Base-by-base conservation (phyloP, 2,113 vertebrate genomes). In the Notiomystis cincta region DNA sequence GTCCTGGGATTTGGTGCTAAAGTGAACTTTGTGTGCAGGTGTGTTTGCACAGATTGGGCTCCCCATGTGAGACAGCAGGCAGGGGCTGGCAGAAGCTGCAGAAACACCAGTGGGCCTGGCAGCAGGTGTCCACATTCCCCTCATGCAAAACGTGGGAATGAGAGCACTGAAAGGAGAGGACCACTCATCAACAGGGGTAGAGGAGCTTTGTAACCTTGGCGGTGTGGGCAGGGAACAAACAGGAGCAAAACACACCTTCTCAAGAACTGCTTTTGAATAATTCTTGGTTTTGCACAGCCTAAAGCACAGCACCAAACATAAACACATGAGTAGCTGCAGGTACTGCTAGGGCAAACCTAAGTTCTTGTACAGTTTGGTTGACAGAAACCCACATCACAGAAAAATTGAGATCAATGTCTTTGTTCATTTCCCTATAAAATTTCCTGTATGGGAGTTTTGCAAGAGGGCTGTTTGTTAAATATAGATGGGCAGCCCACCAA, bases 81-180 rank as follows among this genome's bases (percentile, higher is more conserved):
- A 71, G 42, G 27, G 4, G 1, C 13, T 10, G 37, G 38, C 38
- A 85, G 47, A 69, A 45, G 10, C 14, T 1, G 13, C n/a, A 48
- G 13, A 0, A 2, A 25, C 20, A 58, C 8, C 48, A 42, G n/a
- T 6, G 27, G 28, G 27, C 7, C 77, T 79, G 38, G 27, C 25
- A 88, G 58, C 58, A 67, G 16, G 6, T 4, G 20, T 4, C 37
- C 48, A 8, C 28, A 15, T 7, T 14, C 9, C 15, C 17, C 27
- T 17, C 23, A 14, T 2, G 11, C 2, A 23, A 25, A 30, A 61
- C 7, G 1, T 0, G 5, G 5, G 18, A 77, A 27, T 24, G 13
- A 27, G 28, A 12, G 21, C 22, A 21, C 53, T 77, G 47, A 84
- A 42, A 8, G 25, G 8, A 45, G 72, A 62, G 19, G 31, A 10